Conservation (phyloP, 2,797 vertebrate species). For the Acestrorhynchus altus region DNA sequence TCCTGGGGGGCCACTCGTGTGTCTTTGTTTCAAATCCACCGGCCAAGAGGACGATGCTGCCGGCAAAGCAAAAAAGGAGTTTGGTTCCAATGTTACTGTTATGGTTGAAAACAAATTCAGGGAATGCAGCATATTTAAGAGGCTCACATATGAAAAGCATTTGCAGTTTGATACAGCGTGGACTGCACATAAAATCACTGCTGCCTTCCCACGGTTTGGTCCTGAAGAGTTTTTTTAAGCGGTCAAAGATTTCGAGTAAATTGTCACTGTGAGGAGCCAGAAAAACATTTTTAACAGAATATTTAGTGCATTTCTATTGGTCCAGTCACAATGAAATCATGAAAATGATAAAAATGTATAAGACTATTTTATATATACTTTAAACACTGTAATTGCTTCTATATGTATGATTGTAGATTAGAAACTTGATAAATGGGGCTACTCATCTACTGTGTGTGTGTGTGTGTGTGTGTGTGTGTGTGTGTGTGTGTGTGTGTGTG, state of each 20-base stretch:
- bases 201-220: neutral
- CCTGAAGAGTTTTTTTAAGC: neutral
- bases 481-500: constrained; percentile 46
- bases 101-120: constrained; percentile 17
- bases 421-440: neutral
- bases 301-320: too few species aligned
- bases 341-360: neutral
- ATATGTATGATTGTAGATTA: neutral
- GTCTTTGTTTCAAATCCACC: constrained; percentile 9
- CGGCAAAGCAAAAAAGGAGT: neutral
- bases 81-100: constrained; percentile 10
- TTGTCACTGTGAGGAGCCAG: too few species aligned
- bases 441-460: constrained; percentile 7
- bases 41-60: constrained; percentile 16
- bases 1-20: neutral
- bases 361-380: neutral
- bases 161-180: neutral
- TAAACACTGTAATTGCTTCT: neutral
- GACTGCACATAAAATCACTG: neutral
- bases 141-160: neutral
- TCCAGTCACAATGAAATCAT: too few species aligned
- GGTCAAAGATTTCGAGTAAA: neutral
- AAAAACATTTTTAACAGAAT: too few species aligned
- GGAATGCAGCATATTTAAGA: neutral
- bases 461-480: constrained; percentile 31